These are phyloP conservation scores for Catonia carolina DNA, from an alignment of 2,888 invertebrate genomes.

Conservation along the genomic window DNA sequence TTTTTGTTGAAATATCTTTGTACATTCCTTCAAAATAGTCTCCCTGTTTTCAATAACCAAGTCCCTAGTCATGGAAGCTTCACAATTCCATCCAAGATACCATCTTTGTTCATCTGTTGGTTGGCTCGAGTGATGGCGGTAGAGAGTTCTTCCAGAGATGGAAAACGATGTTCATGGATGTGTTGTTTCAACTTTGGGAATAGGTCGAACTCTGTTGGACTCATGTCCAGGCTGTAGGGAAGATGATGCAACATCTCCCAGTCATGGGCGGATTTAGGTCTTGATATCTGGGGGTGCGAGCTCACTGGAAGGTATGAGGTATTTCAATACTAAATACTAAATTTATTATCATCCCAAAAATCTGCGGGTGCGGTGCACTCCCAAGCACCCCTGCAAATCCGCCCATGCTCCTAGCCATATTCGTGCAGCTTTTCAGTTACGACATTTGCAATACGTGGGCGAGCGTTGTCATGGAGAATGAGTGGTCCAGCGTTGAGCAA, in stretches of 20 bases:
- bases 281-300: too few relatives aligned
- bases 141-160: slow-evolving; percentile 9
- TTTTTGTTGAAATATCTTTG: background rate
- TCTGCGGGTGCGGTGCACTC: too few relatives aligned
- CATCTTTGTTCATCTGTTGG: slow-evolving; percentile 10
- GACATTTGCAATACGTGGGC: background rate
- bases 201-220: background rate
- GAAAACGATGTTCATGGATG: background rate
- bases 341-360: too few relatives aligned
- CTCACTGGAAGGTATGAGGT: too few relatives aligned
- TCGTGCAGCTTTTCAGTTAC: background rate
- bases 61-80: slow-evolving; percentile 3
- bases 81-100: background rate
- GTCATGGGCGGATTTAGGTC: too few relatives aligned
- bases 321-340: too few relatives aligned
- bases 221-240: background rate
- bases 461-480: slow-evolving; percentile 1
- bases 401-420: too few relatives aligned
- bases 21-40: slow-evolving; percentile 5
- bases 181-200: slow-evolving; percentile 7
- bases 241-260: background rate
- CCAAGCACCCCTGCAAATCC: too few relatives aligned
- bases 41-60: background rate
- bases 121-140: too few relatives aligned
- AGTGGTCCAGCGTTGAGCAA: background rate